Percentiles rank a stretch among this genome's conserved stretches.
These are phyloP conservation scores for Lordiphosa clarofinis DNA, from an alignment of 1,140 invertebrate species.

Conservation along the genomic window DNA sequence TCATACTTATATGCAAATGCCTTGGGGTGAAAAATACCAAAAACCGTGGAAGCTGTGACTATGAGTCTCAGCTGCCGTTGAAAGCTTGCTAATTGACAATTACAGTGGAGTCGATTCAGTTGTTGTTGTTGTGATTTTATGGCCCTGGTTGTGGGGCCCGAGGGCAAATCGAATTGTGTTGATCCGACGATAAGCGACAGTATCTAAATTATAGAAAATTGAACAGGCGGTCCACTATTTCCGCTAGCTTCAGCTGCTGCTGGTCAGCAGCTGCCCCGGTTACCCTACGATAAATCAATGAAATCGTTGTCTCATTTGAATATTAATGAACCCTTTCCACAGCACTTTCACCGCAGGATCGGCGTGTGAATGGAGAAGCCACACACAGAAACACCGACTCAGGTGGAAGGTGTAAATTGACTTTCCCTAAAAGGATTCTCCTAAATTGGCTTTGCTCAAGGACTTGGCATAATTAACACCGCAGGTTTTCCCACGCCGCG, in stretches of 20 bases:
- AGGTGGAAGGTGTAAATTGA: constrained; percentile 72
- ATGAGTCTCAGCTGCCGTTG: constrained; percentile 36
- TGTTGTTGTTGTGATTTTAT: constrained; percentile 20
- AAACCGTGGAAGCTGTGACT: constrained; percentile 57
- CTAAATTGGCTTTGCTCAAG: constrained; percentile 39
- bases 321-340: constrained; percentile 70
- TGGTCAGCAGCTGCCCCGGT: constrained; percentile 27
- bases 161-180: constrained; percentile 16
- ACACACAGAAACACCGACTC: constrained; percentile 45
- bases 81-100: constrained; percentile 73
- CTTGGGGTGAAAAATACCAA: constrained; percentile 17
- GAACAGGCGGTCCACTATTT: constrained; percentile 25
- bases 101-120: constrained; percentile 36
- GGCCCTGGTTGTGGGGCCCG: constrained; percentile 9
- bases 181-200: constrained; percentile 25
- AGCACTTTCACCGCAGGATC: constrained; percentile 55
- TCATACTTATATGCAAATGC: constrained; percentile 35
- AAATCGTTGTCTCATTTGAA: constrained; percentile 59
- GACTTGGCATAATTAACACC: constrained; percentile 69
- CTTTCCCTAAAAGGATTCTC: constrained; percentile 56
- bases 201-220: constrained; percentile 56
- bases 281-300: constrained; percentile 61
- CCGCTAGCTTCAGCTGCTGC: constrained; percentile 31
- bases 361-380: constrained; percentile 73
- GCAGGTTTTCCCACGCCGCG: constrained; percentile 67